phyloP scores from a whole-genome alignment of 2,888 invertebrate genomes.

The Nephrotoma appendiculata region DNA sequence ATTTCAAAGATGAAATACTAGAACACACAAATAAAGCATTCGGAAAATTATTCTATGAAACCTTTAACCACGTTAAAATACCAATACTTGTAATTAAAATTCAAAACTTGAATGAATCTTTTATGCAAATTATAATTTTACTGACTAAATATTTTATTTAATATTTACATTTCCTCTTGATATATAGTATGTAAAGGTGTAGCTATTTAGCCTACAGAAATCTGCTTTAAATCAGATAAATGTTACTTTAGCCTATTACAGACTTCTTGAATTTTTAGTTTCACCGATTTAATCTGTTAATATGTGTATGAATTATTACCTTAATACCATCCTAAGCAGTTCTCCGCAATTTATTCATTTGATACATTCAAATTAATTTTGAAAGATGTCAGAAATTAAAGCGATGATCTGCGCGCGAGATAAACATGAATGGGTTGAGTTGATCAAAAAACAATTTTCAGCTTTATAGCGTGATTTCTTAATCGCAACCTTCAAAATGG shows the following conservation, averaged over 20 bases:
- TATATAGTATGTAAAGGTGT: neutral
- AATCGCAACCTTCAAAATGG: neutral
- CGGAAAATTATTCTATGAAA: too few relatives aligned
- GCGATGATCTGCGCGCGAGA: neutral
- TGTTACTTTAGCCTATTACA: neutral
- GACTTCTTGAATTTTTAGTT: neutral
- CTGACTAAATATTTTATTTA: neutral
- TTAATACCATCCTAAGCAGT: neutral
- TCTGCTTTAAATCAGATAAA: neutral
- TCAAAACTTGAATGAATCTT: neutral
- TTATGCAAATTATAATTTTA: neutral
- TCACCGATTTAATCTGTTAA: neutral
- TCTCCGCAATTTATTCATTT: neutral
- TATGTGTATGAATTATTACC: neutral
- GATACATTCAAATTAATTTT: neutral
- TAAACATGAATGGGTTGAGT: neutral
- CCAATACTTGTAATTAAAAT: neutral
- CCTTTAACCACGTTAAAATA: too few relatives aligned
- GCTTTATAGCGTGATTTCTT: neutral
- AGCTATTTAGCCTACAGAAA: neutral
- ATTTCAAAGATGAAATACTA: too few relatives aligned
- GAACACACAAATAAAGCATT: too few relatives aligned
- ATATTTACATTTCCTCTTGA: neutral
- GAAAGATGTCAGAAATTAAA: neutral
- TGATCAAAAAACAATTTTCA: neutral